These are phyloP conservation scores for Dolichopus griseipennis DNA, from an alignment of 2,888 invertebrate species.

Conservation along the genomic window DNA sequence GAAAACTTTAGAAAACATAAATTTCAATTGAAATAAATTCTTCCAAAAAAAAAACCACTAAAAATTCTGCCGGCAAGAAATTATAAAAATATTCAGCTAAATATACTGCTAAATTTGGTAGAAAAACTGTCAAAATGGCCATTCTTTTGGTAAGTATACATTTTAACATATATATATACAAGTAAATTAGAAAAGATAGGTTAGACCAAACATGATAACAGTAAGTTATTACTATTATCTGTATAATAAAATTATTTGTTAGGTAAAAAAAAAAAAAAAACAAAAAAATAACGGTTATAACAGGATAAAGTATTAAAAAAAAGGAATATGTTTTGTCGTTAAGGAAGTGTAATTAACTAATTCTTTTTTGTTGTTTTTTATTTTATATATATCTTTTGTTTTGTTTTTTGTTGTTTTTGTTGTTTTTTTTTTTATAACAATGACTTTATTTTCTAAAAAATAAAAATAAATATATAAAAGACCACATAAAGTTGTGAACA, in stretches of 20 bases:
- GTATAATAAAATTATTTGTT: constrained; percentile 2
- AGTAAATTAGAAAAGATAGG: neutral
- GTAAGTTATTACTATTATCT: constrained; percentile 4
- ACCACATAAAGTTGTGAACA: too few species aligned
- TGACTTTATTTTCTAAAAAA: neutral
- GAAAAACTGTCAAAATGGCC: too few species aligned
- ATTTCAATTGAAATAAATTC: too few species aligned
- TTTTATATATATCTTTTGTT: neutral
- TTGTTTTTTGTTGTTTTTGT: neutral
- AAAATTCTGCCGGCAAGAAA: too few species aligned
- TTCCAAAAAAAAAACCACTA: too few species aligned
- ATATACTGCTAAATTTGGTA: too few species aligned
- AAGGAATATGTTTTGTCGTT: neutral
- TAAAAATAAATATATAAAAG: too few species aligned
- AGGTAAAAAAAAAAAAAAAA: neutral
- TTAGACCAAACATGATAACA: neutral
- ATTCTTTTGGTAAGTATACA: too few species aligned
- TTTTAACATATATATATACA: too few species aligned
- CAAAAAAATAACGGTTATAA: neutral
- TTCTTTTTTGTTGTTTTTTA: neutral
- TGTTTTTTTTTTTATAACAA: neutral
- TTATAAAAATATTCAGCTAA: too few species aligned
- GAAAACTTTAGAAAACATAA: too few species aligned
- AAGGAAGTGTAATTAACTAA: constrained; percentile 2
- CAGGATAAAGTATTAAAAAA: neutral